These are phyloP conservation scores for Catharus fuscescens DNA, from an alignment of 2,113 vertebrate species.

Conservation along the genomic window DNA sequence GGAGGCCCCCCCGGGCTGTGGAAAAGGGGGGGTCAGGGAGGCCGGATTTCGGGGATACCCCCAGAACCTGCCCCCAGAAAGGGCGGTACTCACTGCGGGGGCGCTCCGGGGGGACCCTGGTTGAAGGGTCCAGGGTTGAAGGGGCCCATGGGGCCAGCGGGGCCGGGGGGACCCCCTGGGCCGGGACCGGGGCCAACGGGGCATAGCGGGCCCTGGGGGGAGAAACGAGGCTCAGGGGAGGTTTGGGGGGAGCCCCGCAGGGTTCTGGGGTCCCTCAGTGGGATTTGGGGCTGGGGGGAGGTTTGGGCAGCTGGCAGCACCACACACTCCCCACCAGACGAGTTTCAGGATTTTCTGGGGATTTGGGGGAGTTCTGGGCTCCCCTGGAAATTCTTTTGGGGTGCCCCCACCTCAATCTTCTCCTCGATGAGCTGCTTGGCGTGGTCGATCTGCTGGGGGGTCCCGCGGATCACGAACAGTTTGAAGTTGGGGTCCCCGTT, in stretches of 20 bases:
- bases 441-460: neutral
- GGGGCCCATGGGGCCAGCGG: neutral
- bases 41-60: no score
- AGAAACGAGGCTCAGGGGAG: neutral
- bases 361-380: neutral
- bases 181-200: neutral
- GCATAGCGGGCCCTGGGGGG: neutral
- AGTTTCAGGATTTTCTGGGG: no score
- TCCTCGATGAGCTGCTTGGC: neutral
- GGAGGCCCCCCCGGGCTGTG: neutral
- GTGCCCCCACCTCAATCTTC: neutral
- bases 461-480: neutral
- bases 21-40: neutral
- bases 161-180: neutral
- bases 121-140: neutral
- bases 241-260: neutral
- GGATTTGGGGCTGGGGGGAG: no score
- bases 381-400: neutral
- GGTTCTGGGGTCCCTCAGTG: no score
- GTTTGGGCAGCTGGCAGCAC: neutral
- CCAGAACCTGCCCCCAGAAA: neutral
- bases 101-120: neutral
- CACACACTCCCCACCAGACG: no score
- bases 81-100: neutral
- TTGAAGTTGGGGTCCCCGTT: neutral